Conservation (phyloP, 2,113 vertebrate species). For the Myodes glareolus region DNA sequence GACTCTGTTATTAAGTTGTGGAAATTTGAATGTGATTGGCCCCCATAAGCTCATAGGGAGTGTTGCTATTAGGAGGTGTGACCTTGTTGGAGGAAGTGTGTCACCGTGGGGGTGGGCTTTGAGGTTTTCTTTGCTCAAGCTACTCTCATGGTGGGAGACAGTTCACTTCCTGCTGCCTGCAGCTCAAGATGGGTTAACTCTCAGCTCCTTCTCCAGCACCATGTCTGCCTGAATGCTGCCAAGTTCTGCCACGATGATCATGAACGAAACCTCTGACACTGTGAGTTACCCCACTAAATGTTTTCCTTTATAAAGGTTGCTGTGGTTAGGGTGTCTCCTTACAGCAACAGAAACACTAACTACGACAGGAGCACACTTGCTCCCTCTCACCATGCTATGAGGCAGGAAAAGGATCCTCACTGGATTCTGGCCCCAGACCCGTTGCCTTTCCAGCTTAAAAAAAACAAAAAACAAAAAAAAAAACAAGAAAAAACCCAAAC, state of each 20-base stretch:
- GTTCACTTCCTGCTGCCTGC: background rate
- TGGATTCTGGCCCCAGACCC: background rate
- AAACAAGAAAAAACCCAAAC: background rate
- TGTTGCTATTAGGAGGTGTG: background rate
- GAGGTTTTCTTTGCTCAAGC: background rate
- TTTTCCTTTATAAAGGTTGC: background rate
- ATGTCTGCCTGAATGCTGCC: background rate
- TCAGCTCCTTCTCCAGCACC: background rate
- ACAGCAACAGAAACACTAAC: too few relatives aligned
- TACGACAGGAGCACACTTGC: background rate
- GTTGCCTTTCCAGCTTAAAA: background rate
- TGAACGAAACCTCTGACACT: background rate
- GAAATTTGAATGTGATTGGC: background rate
- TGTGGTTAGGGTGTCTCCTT: background rate
- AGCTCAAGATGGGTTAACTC: background rate
- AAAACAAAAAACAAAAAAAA: background rate
- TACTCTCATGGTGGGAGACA: background rate
- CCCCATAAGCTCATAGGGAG: background rate
- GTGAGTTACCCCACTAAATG: background rate
- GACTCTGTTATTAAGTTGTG: background rate
- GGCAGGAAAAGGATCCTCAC: background rate
- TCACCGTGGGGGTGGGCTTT: background rate
- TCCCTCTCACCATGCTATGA: accelerated
- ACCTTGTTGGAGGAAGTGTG: background rate
- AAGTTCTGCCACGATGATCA: background rate